Evolutionary conservation across 2,888 invertebrate species (phyloP), one percentile per base, ranked within the genome.

Genomic region (Drosophila recens): DNA sequence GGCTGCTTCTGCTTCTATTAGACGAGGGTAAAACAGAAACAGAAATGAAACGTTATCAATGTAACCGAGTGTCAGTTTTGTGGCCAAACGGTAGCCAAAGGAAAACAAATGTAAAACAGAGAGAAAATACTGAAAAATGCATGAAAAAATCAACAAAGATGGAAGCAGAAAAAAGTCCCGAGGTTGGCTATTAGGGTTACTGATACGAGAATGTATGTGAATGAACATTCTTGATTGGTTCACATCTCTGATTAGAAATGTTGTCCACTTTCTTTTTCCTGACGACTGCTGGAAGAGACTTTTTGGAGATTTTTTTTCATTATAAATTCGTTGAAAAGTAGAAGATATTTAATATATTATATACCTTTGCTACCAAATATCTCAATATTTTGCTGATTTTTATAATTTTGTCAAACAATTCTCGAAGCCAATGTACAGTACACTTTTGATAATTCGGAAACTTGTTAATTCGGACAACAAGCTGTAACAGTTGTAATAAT

Each of bases 11-110:
- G 45, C 42, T 40, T 71, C 57, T 46, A 57, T 63, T 58, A 54
- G 33, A 43, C 34, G 23, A 56, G 64, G 42, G 43, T 36, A 40
- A 59, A 57, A 33, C 30, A 46, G 38, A 45, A 46, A 69, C 46
- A 46, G 30, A 43, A 67, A 72, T 51, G 57, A 45, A 64, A 69
- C 38, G 65, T 48, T 79, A 65, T 77, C 78, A 73, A 65, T 69
- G 67, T 49, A 54, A 33, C 27, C 27, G 49, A 65, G 77, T 71
- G 81, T 63, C 74, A 67, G 53, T 53, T 63, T 20, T 77, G 79
- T 67, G 68, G 61, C 49, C 58, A 71, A 45, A 17, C 42, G 48
- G 11, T 53, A 20, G 54, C 56, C 45, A 56, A 45, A 56, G 69
- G 20, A 75, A 64, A 76, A 52, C 53, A 59, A 71, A 82, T 76